phyloP scores from a whole-genome alignment of 2,888 invertebrate species.

The Coelogynopora nodosa region DNA sequence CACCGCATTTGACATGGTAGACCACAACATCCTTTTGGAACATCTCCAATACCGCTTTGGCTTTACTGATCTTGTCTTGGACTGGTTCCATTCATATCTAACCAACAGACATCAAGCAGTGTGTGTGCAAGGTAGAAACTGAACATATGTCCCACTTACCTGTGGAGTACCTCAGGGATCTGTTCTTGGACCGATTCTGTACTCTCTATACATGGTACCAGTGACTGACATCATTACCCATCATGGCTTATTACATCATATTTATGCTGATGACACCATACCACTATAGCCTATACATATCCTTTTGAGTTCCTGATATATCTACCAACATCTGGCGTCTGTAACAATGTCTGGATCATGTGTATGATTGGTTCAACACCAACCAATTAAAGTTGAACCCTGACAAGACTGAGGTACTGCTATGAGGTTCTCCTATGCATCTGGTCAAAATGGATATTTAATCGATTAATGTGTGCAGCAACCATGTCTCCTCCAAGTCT shows the following conservation, averaged over 20 bases:
- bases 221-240: neutral
- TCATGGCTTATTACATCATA: neutral
- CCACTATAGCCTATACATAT: neutral
- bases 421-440: neutral
- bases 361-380: constrained; percentile 10
- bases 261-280: neutral
- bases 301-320: neutral
- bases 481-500: constrained; percentile 6
- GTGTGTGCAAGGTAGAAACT: neutral
- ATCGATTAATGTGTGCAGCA: neutral
- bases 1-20: constrained; percentile 48
- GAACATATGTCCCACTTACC: neutral
- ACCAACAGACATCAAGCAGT: constrained; percentile 17
- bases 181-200: constrained; percentile 14
- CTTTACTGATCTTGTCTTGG: constrained; percentile 7
- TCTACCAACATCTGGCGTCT: neutral
- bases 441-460: constrained; percentile 1
- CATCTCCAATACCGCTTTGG: constrained; percentile 43
- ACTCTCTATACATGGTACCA: neutral
- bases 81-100: neutral
- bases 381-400: neutral
- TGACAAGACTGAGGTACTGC: constrained; percentile 15
- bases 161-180: neutral
- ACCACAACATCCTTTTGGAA: constrained; percentile 46
- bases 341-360: neutral